Evolutionary conservation across 30 jellyfish, hydroid and myxozoan genomes (phyloP), one percentile per base, ranked within the genome.

Genomic region (Catostylus mosaicus): DNA sequence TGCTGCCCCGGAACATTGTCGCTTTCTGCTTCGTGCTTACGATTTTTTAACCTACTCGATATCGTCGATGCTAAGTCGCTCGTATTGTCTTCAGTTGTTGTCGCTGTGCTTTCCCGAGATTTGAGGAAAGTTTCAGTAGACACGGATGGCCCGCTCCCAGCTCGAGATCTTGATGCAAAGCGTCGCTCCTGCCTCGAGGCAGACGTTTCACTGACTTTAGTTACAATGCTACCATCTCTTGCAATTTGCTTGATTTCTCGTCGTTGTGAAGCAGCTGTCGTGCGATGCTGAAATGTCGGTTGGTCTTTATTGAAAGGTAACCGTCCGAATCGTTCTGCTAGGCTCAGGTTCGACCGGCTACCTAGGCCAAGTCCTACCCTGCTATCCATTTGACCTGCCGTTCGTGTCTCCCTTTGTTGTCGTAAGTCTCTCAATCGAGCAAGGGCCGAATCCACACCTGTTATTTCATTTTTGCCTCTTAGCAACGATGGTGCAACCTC

Each of bases 311-410:
- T 48, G 83, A 18, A 72, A 20, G 69, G 11, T 26, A 70, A n/a
- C 31, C 34, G 30, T 23, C 46, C 27, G 1, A 72, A 22, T 8
- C 83, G 83, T 40, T 72, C 70, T 14, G 83, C 64, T 32, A 72
- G 29, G 37, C 70, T 32, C 30, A 72, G 38, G 45, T 72, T 72
- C 70, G 83, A 40, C 27, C 83, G 83, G 46, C 83, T 72, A 1
- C 65, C 33, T 34, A 35, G 22, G 82, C 82, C 82, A 38, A 36
- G 56, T n/a, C 70, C 48, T 10, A 32, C 24, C 30, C 70, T 72
- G 32, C 46, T 46, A n/a, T 51, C 50, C 51, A 27, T 16, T 4
- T 48, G 11, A 16, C 3, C 14, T 48, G 27, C 63, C 26, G 1
- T 54, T 1, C n/a, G 10, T 37, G 57, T 22, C 46, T 37, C 77